Conservation (phyloP, 1,140 invertebrate genomes). For the Polypedilum pembai region DNA sequence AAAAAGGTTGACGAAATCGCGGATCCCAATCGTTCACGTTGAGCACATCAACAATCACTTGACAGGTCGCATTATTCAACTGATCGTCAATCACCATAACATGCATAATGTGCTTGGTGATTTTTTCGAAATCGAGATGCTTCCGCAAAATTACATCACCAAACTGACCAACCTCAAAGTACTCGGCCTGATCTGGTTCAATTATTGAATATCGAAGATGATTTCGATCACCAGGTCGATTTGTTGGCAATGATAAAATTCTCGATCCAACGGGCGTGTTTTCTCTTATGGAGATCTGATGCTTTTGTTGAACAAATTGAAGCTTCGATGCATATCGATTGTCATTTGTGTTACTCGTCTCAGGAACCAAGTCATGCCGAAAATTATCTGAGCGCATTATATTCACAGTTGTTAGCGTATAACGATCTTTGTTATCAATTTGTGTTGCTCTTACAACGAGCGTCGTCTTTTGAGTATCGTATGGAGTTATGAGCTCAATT, state of each 20-base stretch:
- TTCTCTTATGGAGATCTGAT: conserved; percentile 64
- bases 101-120: conserved; percentile 62
- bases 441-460: conserved; percentile 74
- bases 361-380: conserved; percentile 32
- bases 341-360: conserved; percentile 33
- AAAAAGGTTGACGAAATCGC: conserved; percentile 75
- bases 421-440: conserved; percentile 79
- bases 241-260: conserved; percentile 54
- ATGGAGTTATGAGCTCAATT: conserved; percentile 50
- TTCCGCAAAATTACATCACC: conserved; percentile 73
- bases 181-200: conserved; percentile 40
- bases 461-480: conserved; percentile 57
- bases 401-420: conserved; percentile 72
- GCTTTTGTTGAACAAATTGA: conserved; percentile 66
- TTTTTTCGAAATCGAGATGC: conserved; percentile 72
- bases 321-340: conserved; percentile 40
- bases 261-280: conserved; percentile 64
- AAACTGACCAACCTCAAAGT: conserved; percentile 60
- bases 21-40: conserved; percentile 92
- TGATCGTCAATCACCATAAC: conserved; percentile 69
- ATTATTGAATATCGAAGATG: conserved; percentile 42
- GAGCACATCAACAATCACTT: conserved; percentile 69
- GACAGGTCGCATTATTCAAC: conserved; percentile 52
- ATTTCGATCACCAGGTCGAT: conserved; percentile 52
- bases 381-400: conserved; percentile 41